Base-by-base conservation (phyloP, 2,113 vertebrate genomes). In the Gavia stellata region DNA sequence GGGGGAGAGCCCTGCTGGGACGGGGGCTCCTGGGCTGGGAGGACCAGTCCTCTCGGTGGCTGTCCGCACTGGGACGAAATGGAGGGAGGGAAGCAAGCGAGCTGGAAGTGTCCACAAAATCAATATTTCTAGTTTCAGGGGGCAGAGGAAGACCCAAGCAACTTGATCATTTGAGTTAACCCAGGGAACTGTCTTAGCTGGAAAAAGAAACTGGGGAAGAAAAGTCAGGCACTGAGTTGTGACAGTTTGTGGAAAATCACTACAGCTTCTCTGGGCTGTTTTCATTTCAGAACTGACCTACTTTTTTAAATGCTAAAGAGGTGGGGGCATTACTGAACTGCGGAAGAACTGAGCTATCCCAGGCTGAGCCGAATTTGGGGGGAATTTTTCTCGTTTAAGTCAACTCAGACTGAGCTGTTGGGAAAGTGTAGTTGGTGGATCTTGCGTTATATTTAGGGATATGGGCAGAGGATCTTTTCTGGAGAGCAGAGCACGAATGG, bases 271-370 rank as follows among this genome's bases (percentile, higher is more conserved):
- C 79, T 1, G 1, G 75, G 66, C 87, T 95, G 90, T 93, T 95
- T 93, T 83, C 63, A 40, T 88, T 81, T 95, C 85, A 62, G 74
- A 88, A 93, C 65, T 96, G 96, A 94, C 94, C 90, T 93, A 96
- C 74, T 92, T 97, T 82, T 83, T 44, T 31, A 70, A 86, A 85
- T 53, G 53, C 62, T 90, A 14, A 68, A 68, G 93, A 90, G 26
- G 29, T 59, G 67, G 81, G 26, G 55, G 56, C 0, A 10, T 88
- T 66, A 78, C 71, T 47, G 53, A 93, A 70, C 67, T 66, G 20
- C 49, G 38, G 53, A 79, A 85, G 63, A 77, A 80, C 67, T 0
- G 0, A 81, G 29, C 29, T 73, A 73, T 73, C 74, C 42, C 58
- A 70, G n/a, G 14, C 71, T 91, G 53, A 77, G 45, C 36, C 49